These are phyloP conservation scores for Ahaetulla prasina DNA, from an alignment of 2,113 vertebrate genomes.

Conservation along the genomic window DNA sequence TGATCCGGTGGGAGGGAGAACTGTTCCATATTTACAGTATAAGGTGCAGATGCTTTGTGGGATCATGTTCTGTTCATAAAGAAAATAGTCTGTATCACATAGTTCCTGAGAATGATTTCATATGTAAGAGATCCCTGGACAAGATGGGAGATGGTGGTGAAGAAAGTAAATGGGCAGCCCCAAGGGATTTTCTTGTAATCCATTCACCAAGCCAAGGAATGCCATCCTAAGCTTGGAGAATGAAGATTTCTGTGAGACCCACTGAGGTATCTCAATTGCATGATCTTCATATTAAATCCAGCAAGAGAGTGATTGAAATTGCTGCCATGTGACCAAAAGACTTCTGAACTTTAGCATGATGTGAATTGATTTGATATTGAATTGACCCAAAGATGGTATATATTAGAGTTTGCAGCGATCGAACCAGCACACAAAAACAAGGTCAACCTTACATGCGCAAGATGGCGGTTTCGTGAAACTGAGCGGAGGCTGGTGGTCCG, in stretches of 20 bases:
- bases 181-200: neutral
- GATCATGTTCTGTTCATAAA: neutral
- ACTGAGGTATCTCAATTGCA: neutral
- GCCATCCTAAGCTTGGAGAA: neutral
- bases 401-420: too few relatives aligned
- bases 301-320: neutral
- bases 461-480: too few relatives aligned
- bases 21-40: neutral
- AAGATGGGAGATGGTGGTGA: neutral
- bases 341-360: neutral
- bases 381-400: neutral
- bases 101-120: neutral
- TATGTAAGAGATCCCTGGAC: neutral
- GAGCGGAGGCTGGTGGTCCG: too few relatives aligned
- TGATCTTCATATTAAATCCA: neutral
- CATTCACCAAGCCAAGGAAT: neutral
- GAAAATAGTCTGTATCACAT: neutral
- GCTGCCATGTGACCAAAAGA: neutral
- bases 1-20: neutral
- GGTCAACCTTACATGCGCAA: too few relatives aligned
- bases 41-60: neutral
- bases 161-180: neutral
- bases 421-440: too few relatives aligned
- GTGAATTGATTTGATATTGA: neutral
- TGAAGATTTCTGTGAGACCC: neutral